Evolutionary conservation across 2,113 vertebrate genomes (phyloP).

Genomic region (Phalacrocorax pelagicus): DNA sequence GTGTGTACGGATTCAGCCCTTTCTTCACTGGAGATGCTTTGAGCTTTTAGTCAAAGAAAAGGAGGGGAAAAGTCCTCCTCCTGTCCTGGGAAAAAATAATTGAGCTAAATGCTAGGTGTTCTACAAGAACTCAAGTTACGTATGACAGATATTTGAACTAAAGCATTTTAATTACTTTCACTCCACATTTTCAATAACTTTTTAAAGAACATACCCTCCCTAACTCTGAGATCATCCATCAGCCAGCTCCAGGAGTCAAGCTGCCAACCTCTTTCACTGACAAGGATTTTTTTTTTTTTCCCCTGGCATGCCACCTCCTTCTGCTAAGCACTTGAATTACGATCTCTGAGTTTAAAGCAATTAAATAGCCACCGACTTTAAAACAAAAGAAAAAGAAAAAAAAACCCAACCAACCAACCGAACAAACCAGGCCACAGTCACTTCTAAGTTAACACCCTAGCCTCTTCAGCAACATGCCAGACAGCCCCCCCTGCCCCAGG

Average conservation of each 20-base stretch:
- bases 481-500: not conserved
- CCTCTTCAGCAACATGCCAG: not conserved
- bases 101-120: not conserved
- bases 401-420: no score
- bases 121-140: not conserved
- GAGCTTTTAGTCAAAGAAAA: not conserved
- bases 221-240: slow-evolving; percentile 9
- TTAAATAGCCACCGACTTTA: not conserved
- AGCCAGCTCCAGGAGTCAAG: not conserved
- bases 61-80: not conserved
- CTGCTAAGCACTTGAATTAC: not conserved
- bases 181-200: slow-evolving; percentile 18
- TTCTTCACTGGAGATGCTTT: not conserved
- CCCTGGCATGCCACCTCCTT: not conserved
- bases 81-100: not conserved
- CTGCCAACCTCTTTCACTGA: slow-evolving; percentile 1
- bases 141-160: slow-evolving; percentile 5
- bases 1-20: not conserved
- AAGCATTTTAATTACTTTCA: slow-evolving; percentile 18
- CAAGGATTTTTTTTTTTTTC: not conserved
- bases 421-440: not conserved
- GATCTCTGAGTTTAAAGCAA: not conserved
- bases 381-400: not conserved
- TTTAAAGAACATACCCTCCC: not conserved
- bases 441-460: not conserved